Evolutionary conservation across 2,113 vertebrate genomes (phyloP).

Genomic region (Thalassarche chlororhynchos): DNA sequence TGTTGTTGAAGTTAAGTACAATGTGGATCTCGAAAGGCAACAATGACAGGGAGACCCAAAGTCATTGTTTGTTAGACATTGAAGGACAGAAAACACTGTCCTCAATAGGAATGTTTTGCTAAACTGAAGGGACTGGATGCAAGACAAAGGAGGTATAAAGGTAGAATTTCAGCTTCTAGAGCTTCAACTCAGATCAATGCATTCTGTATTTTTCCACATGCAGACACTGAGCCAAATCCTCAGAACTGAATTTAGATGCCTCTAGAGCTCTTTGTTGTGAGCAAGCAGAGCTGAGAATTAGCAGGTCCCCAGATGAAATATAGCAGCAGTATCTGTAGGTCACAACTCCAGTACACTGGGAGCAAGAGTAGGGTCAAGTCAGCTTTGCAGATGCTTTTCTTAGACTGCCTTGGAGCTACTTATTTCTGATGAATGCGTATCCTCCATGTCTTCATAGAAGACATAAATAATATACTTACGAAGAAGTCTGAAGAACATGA

Average conservation of each 20-base stretch:
- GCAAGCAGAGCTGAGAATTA: not conserved
- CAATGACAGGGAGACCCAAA: not conserved
- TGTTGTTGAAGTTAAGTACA: not conserved
- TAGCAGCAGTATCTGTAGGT: not conserved
- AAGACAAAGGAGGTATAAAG: not conserved
- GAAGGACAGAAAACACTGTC: not conserved
- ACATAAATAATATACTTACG: not conserved
- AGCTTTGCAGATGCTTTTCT: slow-evolving; percentile 1
- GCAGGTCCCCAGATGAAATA: not conserved
- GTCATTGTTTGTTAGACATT: not conserved
- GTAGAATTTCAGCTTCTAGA: not conserved
- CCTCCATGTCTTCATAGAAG: not conserved
- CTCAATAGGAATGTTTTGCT: not conserved
- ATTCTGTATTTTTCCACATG: not conserved
- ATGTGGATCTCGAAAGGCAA: accelerated
- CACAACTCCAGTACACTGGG: not conserved
- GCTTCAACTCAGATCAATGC: not conserved
- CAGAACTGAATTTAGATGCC: not conserved
- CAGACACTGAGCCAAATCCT: not conserved
- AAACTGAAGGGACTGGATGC: not conserved
- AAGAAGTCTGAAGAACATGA: not conserved
- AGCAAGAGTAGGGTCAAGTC: not conserved
- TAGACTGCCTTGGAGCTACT: slow-evolving; percentile 4
- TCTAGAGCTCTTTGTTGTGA: not conserved
- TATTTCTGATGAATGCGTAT: not conserved